Percentiles rank a stretch among this genome's conserved stretches.
Conservation (phyloP, 2,113 vertebrate genomes). For the Nyctereutes procyonoides region DNA sequence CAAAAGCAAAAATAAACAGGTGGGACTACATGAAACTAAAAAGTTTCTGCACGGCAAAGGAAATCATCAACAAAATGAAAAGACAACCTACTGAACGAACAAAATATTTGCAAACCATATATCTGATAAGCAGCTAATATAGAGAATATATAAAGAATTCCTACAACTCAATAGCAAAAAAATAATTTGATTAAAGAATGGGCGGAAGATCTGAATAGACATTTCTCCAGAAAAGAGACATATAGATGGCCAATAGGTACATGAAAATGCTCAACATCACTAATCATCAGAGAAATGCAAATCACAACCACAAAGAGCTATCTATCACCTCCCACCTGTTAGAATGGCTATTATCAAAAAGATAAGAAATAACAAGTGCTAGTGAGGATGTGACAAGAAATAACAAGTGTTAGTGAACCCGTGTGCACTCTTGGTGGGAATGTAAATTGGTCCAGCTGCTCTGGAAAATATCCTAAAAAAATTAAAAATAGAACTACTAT, state of each 20-base stretch:
- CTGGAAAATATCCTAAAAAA: not conserved
- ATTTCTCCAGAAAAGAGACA: not conserved
- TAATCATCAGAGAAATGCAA: not conserved
- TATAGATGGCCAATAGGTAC: not conserved
- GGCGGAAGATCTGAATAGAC: not conserved
- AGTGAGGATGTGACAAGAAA: not conserved
- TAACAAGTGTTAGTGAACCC: not conserved
- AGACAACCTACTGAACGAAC: not conserved
- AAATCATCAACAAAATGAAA: not conserved
- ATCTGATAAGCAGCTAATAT: not conserved
- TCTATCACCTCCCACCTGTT: not conserved
- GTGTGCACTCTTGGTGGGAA: not conserved
- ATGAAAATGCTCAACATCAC: not conserved
- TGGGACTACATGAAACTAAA: not conserved
- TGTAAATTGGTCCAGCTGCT: not conserved
- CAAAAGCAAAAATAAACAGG: not conserved
- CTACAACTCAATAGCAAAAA: not conserved
- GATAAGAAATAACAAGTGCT: not conserved
- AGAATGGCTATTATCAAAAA: not conserved
- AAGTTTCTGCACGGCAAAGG: not conserved
- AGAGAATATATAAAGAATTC: not conserved
- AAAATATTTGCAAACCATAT: not conserved
- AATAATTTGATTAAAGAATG: not conserved
- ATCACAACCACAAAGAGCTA: not conserved
- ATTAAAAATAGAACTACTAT: not conserved